phyloP scores from a whole-genome alignment of 2,113 vertebrate species.

The Caranx ignobilis region DNA sequence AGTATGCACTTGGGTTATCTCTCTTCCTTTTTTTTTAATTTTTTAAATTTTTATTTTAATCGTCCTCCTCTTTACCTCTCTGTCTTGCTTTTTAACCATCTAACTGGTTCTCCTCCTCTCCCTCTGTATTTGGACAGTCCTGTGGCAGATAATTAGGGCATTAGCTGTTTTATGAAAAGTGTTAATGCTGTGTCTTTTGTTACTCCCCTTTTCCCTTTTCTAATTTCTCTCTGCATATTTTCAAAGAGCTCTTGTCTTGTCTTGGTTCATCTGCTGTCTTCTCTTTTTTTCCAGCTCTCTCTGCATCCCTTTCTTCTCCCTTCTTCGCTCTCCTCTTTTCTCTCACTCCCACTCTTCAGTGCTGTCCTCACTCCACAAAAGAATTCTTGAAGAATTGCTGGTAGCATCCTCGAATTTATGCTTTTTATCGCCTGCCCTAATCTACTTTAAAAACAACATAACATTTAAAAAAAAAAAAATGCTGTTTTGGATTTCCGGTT shows the following conservation, averaged over 20 bases:
- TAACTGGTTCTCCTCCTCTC: constrained; percentile 19
- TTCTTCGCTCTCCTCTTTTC: constrained; percentile 9
- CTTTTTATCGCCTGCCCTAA: constrained; percentile 12
- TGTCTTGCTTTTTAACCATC: constrained; percentile 34
- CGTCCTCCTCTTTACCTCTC: constrained; percentile 19
- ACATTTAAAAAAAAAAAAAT: constrained; percentile 9
- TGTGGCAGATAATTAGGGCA: constrained; percentile 66
- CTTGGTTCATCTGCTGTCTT: constrained; percentile 36
- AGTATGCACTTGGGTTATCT: constrained; percentile 35
- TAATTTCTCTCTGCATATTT: constrained; percentile 64
- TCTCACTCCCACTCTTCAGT: constrained; percentile 28
- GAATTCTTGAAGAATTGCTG: constrained; percentile 26
- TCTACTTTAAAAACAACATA: constrained; percentile 28
- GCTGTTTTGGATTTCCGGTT: constrained; percentile 29
- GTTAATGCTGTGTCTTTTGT: constrained; percentile 62
- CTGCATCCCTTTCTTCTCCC: constrained; percentile 8
- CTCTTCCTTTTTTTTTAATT: constrained; percentile 16
- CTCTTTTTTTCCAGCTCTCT: constrained; percentile 32
- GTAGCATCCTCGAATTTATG: constrained; percentile 13
- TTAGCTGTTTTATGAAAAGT: constrained; percentile 61
- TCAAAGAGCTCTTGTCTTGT: constrained; percentile 44
- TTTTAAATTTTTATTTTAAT: constrained; percentile 5
- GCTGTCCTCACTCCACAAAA: constrained; percentile 35
- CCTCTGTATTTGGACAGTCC: constrained; percentile 52
- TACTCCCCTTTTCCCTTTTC: constrained; percentile 45